Conservation (phyloP, 2,797 vertebrate genomes). For the Lindbergichthys nudifrons region DNA sequence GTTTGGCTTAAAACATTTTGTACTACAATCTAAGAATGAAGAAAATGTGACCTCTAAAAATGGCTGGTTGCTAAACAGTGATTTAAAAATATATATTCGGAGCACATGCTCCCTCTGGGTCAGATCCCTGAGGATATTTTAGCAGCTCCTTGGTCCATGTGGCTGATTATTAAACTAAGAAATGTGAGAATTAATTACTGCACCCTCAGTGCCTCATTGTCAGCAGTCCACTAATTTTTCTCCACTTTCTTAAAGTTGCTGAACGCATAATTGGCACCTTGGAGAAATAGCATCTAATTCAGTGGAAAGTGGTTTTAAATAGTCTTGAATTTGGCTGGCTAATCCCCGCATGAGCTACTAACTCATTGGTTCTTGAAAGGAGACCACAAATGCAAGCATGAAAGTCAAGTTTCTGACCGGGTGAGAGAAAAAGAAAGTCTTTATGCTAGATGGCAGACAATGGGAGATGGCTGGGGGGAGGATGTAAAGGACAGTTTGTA, state of each 20-base stretch:
- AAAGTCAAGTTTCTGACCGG: slow-evolving; percentile 46
- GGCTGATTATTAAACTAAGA: slow-evolving; percentile 62
- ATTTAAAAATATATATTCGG: slow-evolving; percentile 53
- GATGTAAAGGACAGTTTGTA: slow-evolving; percentile 49
- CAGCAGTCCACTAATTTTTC: slow-evolving; percentile 39
- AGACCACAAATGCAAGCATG: slow-evolving; percentile 41
- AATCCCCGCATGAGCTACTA: slow-evolving; percentile 27
- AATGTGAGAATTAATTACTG: slow-evolving; percentile 48
- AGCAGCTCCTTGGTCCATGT: slow-evolving; percentile 43
- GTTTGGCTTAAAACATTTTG: slow-evolving; percentile 30
- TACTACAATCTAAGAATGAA: slow-evolving; percentile 6
- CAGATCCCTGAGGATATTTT: slow-evolving; percentile 54
- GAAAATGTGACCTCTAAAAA: slow-evolving; percentile 41
- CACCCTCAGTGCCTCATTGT: slow-evolving; percentile 33
- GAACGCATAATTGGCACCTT: slow-evolving; percentile 78
- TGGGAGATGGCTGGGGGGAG: slow-evolving; percentile 40
- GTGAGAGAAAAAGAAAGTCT: slow-evolving; percentile 24
- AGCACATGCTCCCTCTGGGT: slow-evolving; percentile 24
- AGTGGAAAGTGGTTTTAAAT: slow-evolving; percentile 66
- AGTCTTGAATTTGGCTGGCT: slow-evolving; percentile 40
- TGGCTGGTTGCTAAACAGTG: slow-evolving; percentile 30
- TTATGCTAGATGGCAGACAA: slow-evolving; percentile 48
- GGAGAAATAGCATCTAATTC: slow-evolving; percentile 69
- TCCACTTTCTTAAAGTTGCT: slow-evolving; percentile 48
- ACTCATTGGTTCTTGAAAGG: slow-evolving; percentile 49